Conservation (phyloP, 1,140 invertebrate genomes). For the Pogonomyrmex californicus region DNA sequence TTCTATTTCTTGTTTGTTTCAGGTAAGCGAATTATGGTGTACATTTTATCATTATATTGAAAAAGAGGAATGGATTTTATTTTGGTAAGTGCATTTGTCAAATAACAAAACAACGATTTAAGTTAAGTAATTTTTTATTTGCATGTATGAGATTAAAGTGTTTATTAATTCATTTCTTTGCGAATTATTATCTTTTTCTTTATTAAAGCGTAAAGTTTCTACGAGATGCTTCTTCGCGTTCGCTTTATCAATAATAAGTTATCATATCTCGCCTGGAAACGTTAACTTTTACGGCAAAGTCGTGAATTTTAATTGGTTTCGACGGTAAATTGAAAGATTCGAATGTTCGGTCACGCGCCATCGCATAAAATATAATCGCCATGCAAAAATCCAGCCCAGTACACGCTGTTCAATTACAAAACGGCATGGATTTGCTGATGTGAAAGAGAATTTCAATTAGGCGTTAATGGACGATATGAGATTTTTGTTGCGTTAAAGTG, state of each 20-base stretch:
- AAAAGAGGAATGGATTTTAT: not conserved
- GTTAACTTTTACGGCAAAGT: slow-evolving; percentile 74
- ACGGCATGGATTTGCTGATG: slow-evolving; percentile 37
- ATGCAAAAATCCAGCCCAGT: not conserved
- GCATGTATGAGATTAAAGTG: not conserved
- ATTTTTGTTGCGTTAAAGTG: slow-evolving; percentile 72
- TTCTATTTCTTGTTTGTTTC: slow-evolving; percentile 41
- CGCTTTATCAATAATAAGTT: slow-evolving; percentile 21
- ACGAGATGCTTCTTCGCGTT: not conserved
- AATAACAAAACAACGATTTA: not conserved
- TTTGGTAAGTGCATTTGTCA: slow-evolving; percentile 46
- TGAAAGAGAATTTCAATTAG: slow-evolving; percentile 77
- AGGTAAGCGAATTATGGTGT: slow-evolving; percentile 63
- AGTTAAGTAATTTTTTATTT: not conserved
- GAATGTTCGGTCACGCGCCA: not conserved
- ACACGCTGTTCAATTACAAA: slow-evolving; percentile 63
- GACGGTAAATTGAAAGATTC: slow-evolving; percentile 68
- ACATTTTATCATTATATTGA: not conserved
- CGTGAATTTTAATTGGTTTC: slow-evolving; percentile 77
- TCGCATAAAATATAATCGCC: slow-evolving; percentile 59
- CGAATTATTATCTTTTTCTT: not conserved
- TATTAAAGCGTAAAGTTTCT: not conserved
- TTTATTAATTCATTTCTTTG: not conserved
- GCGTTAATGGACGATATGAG: slow-evolving; percentile 76
- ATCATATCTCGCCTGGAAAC: slow-evolving; percentile 47